Percentiles rank a stretch among this genome's conserved stretches.
Evolutionary conservation across 53 echinoderm and acorn worm genomes (phyloP).

Genomic region (Crossaster papposus): DNA sequence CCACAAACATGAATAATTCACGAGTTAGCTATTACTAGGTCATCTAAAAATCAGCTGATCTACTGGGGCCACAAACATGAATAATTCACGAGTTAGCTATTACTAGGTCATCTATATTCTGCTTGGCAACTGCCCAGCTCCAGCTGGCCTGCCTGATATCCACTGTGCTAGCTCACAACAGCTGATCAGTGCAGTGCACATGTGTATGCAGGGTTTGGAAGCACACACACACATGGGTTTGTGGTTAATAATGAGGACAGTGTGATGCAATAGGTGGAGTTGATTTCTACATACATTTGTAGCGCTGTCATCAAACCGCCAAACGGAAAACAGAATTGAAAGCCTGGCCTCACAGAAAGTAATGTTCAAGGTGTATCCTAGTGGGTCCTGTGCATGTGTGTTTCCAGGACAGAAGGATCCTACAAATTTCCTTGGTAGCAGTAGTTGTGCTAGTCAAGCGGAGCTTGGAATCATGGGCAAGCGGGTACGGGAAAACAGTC

Average conservation of each 20-base stretch:
- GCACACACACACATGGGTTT: neutral
- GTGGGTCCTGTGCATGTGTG: neutral
- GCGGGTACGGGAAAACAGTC: conserved; percentile 30
- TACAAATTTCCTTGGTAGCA: neutral
- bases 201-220: no score
- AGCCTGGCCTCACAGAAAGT: neutral
- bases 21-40: conserved; percentile 2
- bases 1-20: conserved; percentile 13
- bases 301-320: no score
- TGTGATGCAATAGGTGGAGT: conserved; percentile 25
- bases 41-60: conserved; percentile 35
- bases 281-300: conserved; percentile 40
- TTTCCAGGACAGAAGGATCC: conserved; percentile 33
- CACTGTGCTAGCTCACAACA: no score
- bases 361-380: conserved; percentile 18
- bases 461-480: conserved; percentile 45
- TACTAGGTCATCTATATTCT: conserved; percentile 12
- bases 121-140: neutral
- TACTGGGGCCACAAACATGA: neutral
- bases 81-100: conserved; percentile 35
- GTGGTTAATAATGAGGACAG: neutral
- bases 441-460: neutral
- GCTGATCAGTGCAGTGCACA: neutral
- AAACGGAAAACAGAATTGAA: neutral
- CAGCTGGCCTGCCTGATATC: conserved; percentile 10